A percentile compares a stretch with the other conserved stretches of the same genome.
Conservation (phyloP, 2,113 vertebrate genomes). For the Clarias macrocephalus region DNA sequence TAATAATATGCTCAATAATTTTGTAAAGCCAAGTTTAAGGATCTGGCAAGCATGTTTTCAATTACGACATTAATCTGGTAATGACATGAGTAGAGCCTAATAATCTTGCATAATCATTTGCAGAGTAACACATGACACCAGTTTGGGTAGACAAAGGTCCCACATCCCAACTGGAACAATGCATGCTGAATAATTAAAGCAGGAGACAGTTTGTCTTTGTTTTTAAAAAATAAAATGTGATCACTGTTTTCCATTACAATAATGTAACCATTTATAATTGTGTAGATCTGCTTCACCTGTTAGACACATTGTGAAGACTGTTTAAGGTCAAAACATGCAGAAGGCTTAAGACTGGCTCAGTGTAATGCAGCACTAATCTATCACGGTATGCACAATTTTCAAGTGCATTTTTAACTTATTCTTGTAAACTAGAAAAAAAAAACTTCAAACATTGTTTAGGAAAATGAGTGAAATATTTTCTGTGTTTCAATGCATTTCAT, state of each 20-base stretch:
- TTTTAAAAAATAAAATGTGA: conserved; percentile 33
- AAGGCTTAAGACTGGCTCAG: neutral
- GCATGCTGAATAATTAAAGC: conserved; percentile 63
- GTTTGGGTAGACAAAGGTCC: conserved; percentile 45
- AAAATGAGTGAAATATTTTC: neutral
- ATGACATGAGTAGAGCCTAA: neutral
- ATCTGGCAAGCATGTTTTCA: neutral
- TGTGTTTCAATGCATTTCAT: conserved; percentile 3
- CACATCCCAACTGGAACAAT: conserved; percentile 43
- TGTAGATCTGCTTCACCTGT: neutral
- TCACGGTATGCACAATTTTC: too few relatives aligned
- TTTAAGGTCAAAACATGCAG: neutral
- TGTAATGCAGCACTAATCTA: neutral
- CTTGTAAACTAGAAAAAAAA: neutral
- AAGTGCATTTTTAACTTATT: neutral
- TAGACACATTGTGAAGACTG: conserved; percentile 6
- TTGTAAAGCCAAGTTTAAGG: neutral
- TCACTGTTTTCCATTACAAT: conserved; percentile 17
- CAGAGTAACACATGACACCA: conserved; percentile 25
- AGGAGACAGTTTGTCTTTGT: conserved; percentile 33
- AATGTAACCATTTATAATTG: conserved; percentile 3
- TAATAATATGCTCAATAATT: neutral
- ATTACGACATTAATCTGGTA: conserved; percentile 5
- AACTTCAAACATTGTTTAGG: neutral
- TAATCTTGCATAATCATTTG: conserved; percentile 26